phyloP scores from a whole-genome alignment of 1,140 invertebrate species.

The Bombus impatiens region DNA sequence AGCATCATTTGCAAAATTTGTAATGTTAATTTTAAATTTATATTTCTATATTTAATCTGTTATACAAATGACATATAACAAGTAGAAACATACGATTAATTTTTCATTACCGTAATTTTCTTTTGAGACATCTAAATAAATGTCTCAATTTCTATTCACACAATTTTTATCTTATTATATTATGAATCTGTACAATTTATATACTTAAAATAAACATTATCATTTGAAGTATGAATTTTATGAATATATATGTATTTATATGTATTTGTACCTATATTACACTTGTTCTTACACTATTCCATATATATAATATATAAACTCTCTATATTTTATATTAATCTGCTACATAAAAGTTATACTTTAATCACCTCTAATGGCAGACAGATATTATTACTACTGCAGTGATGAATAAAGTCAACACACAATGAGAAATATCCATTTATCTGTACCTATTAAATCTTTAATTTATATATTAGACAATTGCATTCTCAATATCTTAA shows the following conservation, averaged over 20 bases:
- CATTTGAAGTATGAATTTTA: slow-evolving; percentile 54
- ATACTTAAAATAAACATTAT: slow-evolving; percentile 51
- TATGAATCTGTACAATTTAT: slow-evolving; percentile 44
- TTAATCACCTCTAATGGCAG: slow-evolving; percentile 36
- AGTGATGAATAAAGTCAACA: slow-evolving; percentile 21
- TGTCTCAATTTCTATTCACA: slow-evolving; percentile 29
- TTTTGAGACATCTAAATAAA: slow-evolving; percentile 2
- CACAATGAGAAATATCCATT: slow-evolving; percentile 27
- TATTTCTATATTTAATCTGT: slow-evolving; percentile 1
- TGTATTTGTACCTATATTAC: slow-evolving; percentile 64
- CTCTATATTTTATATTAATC: slow-evolving; percentile 50
- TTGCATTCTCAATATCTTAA: neutral
- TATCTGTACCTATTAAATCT: neutral
- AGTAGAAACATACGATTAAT: slow-evolving; percentile 21
- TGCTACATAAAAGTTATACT: slow-evolving; percentile 46
- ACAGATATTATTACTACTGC: slow-evolving; percentile 30
- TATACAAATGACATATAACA: slow-evolving; percentile 19
- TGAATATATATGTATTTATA: slow-evolving; percentile 57
- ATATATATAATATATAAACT: slow-evolving; percentile 50
- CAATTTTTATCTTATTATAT: slow-evolving; percentile 32
- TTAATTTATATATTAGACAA: slow-evolving; percentile 17
- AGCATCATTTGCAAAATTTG: slow-evolving; percentile 21
- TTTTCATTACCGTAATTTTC: neutral
- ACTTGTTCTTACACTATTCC: slow-evolving; percentile 53
- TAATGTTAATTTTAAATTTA: slow-evolving; percentile 24